phyloP scores from a whole-genome alignment of 2,888 invertebrate genomes.

The Protophormia terraenovae region DNA sequence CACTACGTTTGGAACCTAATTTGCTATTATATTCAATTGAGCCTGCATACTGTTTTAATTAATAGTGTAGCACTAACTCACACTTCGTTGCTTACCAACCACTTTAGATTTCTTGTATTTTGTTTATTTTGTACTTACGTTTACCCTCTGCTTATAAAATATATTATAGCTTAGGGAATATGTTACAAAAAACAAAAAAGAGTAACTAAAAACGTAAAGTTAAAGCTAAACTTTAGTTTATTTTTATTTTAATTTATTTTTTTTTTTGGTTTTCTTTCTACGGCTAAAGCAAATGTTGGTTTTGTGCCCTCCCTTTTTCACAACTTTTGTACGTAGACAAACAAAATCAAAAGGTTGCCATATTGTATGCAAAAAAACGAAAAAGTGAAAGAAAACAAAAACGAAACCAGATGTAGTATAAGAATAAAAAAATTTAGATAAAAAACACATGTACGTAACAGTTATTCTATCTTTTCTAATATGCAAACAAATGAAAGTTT shows the following conservation, averaged over 20 bases:
- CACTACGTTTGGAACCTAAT: too few species aligned
- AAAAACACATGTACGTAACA: slow-evolving; percentile 8
- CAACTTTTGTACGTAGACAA: slow-evolving; percentile 36
- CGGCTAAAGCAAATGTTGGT: slow-evolving; percentile 45
- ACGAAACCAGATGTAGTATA: slow-evolving; percentile 18
- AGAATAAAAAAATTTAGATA: slow-evolving; percentile 9
- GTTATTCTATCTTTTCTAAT: slow-evolving; percentile 41
- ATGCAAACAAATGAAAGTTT: slow-evolving; percentile 64
- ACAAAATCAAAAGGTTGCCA: slow-evolving; percentile 53
- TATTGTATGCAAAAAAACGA: background rate
- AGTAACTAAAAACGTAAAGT: slow-evolving; percentile 30
- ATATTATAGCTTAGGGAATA: slow-evolving; percentile 63
- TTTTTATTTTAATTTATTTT: too few species aligned
- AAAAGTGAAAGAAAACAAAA: slow-evolving; percentile 7
- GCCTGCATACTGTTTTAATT: background rate
- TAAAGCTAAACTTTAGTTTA: slow-evolving; percentile 51
- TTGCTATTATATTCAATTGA: too few species aligned
- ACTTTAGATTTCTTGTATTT: background rate
- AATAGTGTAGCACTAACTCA: background rate
- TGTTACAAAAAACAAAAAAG: slow-evolving; percentile 38
- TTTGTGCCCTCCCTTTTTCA: background rate
- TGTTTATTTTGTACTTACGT: slow-evolving; percentile 37
- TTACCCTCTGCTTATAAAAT: slow-evolving; percentile 53
- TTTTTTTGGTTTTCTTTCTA: slow-evolving; percentile 20
- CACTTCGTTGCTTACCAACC: background rate